A percentile compares a stretch with the other conserved stretches of the same genome.
These are phyloP conservation scores for Notocelia uddmanniana DNA, from an alignment of 2,888 invertebrate species.

Conservation along the genomic window DNA sequence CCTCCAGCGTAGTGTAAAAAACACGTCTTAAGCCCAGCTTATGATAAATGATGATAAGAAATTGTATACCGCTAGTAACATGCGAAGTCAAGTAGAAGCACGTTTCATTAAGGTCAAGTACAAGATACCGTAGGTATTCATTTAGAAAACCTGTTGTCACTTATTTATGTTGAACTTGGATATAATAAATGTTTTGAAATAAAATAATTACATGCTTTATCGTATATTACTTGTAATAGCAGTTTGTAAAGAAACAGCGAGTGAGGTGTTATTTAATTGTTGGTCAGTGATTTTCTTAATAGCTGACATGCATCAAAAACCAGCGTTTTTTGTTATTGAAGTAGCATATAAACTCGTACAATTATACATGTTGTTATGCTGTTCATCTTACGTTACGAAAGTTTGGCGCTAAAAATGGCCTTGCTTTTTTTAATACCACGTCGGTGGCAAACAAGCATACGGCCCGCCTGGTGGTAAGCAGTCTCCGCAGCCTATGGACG, in stretches of 20 bases:
- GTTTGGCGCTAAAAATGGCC: no score
- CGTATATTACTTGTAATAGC: neutral
- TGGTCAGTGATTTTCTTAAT: neutral
- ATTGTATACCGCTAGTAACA: neutral
- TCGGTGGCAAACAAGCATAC: no score
- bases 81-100: neutral
- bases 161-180: neutral
- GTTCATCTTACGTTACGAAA: slow-evolving; percentile 5
- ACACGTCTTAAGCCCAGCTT: neutral
- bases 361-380: neutral
- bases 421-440: no score
- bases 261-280: slow-evolving; percentile 6
- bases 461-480: no score
- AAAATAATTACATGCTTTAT: neutral
- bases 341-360: neutral
- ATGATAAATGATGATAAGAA: neutral
- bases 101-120: neutral
- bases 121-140: neutral
- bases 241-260: neutral
- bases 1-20: no score
- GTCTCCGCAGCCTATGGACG: no score
- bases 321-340: neutral
- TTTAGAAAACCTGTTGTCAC: neutral
- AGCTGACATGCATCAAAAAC: neutral
- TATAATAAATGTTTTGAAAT: slow-evolving; percentile 23